Base-by-base conservation (phyloP, 2,888 invertebrate genomes). In the Ptychoptera contaminata region DNA sequence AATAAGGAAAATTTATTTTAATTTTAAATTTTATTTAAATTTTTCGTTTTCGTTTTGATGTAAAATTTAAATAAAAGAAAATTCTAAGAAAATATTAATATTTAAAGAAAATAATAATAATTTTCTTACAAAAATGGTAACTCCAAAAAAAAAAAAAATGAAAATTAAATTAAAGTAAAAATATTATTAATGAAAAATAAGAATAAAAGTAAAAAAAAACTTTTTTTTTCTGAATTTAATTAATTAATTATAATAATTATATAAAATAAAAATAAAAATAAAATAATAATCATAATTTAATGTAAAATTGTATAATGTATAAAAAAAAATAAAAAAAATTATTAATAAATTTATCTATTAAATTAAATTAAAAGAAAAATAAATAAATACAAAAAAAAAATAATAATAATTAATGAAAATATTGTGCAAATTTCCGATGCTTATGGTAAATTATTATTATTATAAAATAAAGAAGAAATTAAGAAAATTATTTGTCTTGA, bases 81-180 rank as follows among this genome's bases (percentile, higher is more conserved):
- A 41, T 37, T 41, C 40, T 43, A 37, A 37, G 37, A 42, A 37
- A 16, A 41, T 39, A 32, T 9, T 36, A 32, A 16, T 15, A 43
- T 31, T 74, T 79, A 79, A 79, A 79, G 77, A 79, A 80, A 80
- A 80, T 29, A 46, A 41, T n/a, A 38, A 38, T n/a, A 37, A 42
- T 40, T 42, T 34, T 37, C 43, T 42, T 39, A 23, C 34, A 43
- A 29, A 40, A 32, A 40, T 43, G 15, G 44, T 47, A 44, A 37
- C 37, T 40, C 37, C 40, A 29, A 40, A 48, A 34, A 44, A 40
- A 32, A 38, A 41, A 46, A 31, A 39, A 37, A 30, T 39, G 29
- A 40, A 12, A 23, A 40, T 40, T 40, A 30, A 30, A 40, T 40
- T 40, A 30, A 40, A 40, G 16, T 30, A 40, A 40, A 23, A 58